Base-by-base conservation (phyloP, 2,888 invertebrate genomes). In the Hyppa rectilinea region DNA sequence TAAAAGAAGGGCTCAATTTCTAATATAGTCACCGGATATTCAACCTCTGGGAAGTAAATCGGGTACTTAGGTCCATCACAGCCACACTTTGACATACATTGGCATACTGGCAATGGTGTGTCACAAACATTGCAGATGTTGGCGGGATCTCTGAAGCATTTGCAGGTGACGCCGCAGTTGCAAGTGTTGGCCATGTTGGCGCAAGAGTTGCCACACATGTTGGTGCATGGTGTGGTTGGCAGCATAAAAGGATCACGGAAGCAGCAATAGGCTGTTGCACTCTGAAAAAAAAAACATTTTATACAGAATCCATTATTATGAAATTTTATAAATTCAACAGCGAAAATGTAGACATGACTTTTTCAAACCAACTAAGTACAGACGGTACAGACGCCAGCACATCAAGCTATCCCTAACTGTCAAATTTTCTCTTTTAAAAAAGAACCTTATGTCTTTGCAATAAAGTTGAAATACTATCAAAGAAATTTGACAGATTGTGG, bases 1-100 rank as follows among this genome's bases (percentile, higher is more conserved):
- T 79, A 90, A 52, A 73, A 92, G 65, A 85, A 91, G 0, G 92
- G 92, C 4, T 86, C 86, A 38, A 90, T 82, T 10, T 92, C 92
- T 4, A 87, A 49, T 0, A 86, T 78, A 1, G 87, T 80, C 4
- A 84, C 60, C 0, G 94, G 93, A 58, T 94, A 94, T 17, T 88
- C 88, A 0, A 93, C 93, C 71, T 93, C 93, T 0, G 94, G 93
- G 78, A 90, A 94, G 69, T 91, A 91, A 2, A 92, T 77, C 0
- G 84, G 83, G 0, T 86, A 73, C 38, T 86, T 67, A 0, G n/a
- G 17, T 0, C 67, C 23, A 17, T 56, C 75, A 49, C 77, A 79
- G 9, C 36, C 71, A 49, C 76, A 73, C 9, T 74, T 53, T 26
- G 55, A n/a, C 60, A 75, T 29, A 75, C 83, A 75, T 68, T 83